These are phyloP conservation scores for Rhinogobio ventralis DNA, from an alignment of 2,797 vertebrate species.

Conservation along the genomic window DNA sequence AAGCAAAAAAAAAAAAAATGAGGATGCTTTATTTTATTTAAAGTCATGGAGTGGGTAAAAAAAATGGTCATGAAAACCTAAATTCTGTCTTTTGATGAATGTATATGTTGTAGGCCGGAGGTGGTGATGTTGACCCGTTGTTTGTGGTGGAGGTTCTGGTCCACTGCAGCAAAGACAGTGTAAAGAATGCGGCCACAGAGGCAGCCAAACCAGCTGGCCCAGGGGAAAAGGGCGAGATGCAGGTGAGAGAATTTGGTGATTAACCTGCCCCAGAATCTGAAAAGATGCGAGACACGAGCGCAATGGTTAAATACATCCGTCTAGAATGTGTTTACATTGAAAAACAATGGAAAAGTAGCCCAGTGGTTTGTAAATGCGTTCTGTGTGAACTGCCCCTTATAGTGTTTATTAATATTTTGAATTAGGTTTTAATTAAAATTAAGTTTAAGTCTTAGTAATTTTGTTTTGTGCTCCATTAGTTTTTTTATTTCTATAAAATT, in stretches of 20 bases:
- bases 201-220: conserved; percentile 87
- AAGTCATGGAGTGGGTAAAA: not conserved
- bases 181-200: conserved; percentile 92
- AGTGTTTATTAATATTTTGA: not conserved
- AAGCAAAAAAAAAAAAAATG: too few relatives aligned
- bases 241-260: conserved; percentile 76
- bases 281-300: too few relatives aligned
- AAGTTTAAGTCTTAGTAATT: not conserved
- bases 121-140: conserved; percentile 87
- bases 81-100: not conserved
- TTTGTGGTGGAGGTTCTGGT: conserved; percentile 94
- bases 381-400: too few relatives aligned
- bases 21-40: too few relatives aligned
- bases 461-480: not conserved
- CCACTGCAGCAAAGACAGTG: conserved; percentile 93
- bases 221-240: conserved; percentile 95
- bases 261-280: not conserved
- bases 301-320: too few relatives aligned
- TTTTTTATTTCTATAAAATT: not conserved
- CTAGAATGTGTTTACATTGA: too few relatives aligned
- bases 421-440: not conserved
- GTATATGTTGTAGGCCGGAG: conserved; percentile 74
- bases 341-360: too few relatives aligned
- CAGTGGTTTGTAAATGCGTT: too few relatives aligned
- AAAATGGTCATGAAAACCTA: not conserved